phyloP scores from a whole-genome alignment of 2,888 invertebrate species.

The Ditylenchus weischeri region DNA sequence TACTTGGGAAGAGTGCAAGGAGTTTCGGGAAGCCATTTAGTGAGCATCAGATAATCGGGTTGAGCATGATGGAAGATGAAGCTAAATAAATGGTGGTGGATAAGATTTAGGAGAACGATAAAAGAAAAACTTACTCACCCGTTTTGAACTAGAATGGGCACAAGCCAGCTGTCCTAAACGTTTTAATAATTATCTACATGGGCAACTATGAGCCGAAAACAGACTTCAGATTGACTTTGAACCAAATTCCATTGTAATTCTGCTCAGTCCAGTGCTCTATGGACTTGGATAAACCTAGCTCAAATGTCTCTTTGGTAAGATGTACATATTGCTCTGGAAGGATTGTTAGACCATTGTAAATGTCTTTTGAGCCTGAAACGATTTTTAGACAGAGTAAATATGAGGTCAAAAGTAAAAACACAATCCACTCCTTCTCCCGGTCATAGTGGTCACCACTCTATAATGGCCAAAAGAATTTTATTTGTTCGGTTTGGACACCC shows the following conservation, averaged over 20 bases:
- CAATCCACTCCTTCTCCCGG: too few species aligned
- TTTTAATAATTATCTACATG: background rate
- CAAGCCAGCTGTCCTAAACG: conserved; percentile 70
- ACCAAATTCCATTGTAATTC: conserved; percentile 73
- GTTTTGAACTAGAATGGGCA: conserved; percentile 68
- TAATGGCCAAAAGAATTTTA: too few species aligned
- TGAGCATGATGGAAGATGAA: conserved; percentile 85
- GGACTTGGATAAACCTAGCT: conserved; percentile 12
- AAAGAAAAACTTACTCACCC: conserved; percentile 8
- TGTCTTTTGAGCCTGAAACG: conserved; percentile 8
- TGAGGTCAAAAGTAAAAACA: too few species aligned
- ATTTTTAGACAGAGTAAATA: too few species aligned
- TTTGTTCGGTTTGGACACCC: too few species aligned
- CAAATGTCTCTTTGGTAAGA: conserved; percentile 18
- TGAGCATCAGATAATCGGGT: conserved; percentile 75
- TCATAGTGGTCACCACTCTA: too few species aligned
- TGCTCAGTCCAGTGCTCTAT: conserved; percentile 24
- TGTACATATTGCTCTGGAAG: conserved; percentile 15
- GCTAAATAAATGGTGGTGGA: background rate
- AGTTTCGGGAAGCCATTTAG: conserved; percentile 73
- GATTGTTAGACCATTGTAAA: conserved; percentile 31
- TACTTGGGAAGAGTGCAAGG: conserved; percentile 35
- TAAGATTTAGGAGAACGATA: too few species aligned
- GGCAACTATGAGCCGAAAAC: background rate
- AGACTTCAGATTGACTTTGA: conserved; percentile 68